Conservation (phyloP, 2,797 vertebrate genomes). For the Melanotaenia parkinsoni region DNA sequence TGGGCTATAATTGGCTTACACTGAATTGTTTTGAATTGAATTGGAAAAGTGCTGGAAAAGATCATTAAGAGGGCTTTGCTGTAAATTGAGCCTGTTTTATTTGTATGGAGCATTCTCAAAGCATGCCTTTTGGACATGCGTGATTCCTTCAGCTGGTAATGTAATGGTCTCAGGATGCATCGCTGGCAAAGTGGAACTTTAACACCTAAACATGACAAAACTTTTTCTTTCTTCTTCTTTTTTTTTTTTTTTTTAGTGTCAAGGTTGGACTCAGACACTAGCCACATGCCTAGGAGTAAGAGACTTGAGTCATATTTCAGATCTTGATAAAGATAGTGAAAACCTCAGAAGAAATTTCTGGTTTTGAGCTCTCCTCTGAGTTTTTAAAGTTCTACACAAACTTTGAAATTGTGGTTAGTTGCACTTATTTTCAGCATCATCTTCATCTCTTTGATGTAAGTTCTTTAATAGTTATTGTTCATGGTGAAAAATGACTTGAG, state of each 20-base stretch:
- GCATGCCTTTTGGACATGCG: too few relatives aligned
- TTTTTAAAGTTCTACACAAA: background rate
- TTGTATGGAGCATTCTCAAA: too few relatives aligned
- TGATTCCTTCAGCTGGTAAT: too few relatives aligned
- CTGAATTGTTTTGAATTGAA: background rate
- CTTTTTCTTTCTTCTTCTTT: too few relatives aligned
- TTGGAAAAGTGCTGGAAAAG: too few relatives aligned
- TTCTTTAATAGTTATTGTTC: constrained; percentile 13
- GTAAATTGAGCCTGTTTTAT: too few relatives aligned
- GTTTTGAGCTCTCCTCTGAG: background rate
- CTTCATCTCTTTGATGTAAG: constrained; percentile 21
- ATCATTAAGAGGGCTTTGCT: too few relatives aligned
- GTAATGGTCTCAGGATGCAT: background rate
- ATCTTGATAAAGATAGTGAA: background rate
- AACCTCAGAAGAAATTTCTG: background rate
- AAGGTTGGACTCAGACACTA: background rate
- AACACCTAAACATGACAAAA: too few relatives aligned
- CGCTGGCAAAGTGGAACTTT: background rate
- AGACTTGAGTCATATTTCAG: background rate
- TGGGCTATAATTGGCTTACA: background rate
- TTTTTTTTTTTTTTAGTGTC: background rate
- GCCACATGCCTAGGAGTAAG: background rate
- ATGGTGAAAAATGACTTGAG: constrained; percentile 20
- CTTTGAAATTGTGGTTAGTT: background rate
- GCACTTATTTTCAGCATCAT: background rate